These are phyloP conservation scores for Lycorma delicatula DNA, from an alignment of 1,140 invertebrate genomes.

Conservation along the genomic window DNA sequence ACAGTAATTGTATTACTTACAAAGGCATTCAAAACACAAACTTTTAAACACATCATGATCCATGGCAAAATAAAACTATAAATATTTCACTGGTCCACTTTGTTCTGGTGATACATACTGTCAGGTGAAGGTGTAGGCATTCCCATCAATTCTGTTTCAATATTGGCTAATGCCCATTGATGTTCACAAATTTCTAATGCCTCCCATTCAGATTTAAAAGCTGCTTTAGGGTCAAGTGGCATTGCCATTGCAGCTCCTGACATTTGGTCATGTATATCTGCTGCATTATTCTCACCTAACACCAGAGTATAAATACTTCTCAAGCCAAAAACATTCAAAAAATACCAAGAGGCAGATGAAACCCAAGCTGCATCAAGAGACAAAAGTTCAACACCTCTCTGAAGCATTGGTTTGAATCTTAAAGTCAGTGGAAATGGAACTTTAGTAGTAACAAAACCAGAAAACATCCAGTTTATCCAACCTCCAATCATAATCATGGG, in stretches of 20 bases:
- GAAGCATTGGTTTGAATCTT: constrained; percentile 98
- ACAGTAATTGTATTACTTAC: no score
- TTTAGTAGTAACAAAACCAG: constrained; percentile 98
- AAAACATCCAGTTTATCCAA: constrained; percentile 99
- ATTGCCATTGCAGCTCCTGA: constrained; percentile 93
- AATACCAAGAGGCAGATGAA: constrained; percentile 99
- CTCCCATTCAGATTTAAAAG: constrained; percentile 99
- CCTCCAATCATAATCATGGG: constrained; percentile 98
- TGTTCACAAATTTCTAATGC: constrained; percentile 94
- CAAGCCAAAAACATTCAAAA: constrained; percentile 97
- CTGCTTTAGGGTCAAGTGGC: constrained; percentile 94
- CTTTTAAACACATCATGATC: no score
- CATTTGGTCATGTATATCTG: constrained; percentile 98
- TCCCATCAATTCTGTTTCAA: constrained; percentile 20
- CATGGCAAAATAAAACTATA: no score
- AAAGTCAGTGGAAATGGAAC: constrained; percentile 97
- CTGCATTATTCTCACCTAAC: constrained; percentile 95
- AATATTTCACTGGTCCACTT: constrained; percentile 4
- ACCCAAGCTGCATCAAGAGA: constrained; percentile 99
- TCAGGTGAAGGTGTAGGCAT: neutral
- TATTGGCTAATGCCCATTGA: constrained; percentile 64
- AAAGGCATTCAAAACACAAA: no score
- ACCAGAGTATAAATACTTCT: constrained; percentile 96
- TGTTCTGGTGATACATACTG: constrained; percentile 16
- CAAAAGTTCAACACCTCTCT: constrained; percentile 90